A percentile compares a stretch with the other conserved stretches of the same genome.
Evolutionary conservation across 2,888 invertebrate species (phyloP).

Genomic region (Drosophila robusta): DNA sequence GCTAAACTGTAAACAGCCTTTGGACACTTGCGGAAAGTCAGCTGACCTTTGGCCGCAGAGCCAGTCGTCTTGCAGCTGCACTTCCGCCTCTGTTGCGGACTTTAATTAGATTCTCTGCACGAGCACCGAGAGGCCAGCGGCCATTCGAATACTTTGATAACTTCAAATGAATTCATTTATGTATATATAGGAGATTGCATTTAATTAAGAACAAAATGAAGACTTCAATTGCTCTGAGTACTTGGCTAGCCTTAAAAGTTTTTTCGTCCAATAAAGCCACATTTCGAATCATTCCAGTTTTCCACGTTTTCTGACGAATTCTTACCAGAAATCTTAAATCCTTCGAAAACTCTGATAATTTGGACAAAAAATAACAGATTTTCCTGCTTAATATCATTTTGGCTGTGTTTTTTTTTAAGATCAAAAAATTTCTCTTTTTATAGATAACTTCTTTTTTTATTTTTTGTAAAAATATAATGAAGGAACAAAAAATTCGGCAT

Average conservation of each 20-base stretch:
- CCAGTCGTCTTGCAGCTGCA: conserved; percentile 46
- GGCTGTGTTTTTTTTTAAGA: no score
- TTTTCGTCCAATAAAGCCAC: neutral
- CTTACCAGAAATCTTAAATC: no score
- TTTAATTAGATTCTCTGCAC: conserved; percentile 69
- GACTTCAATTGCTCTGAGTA: no score
- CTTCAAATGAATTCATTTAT: conserved; percentile 60
- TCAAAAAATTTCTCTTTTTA: no score
- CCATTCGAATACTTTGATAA: conserved; percentile 14
- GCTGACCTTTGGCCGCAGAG: conserved; percentile 49
- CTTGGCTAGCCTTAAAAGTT: neutral
- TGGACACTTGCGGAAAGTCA: conserved; percentile 31
- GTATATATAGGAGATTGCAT: conserved; percentile 10
- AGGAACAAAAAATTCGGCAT: no score
- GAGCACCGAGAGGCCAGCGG: conserved; percentile 13
- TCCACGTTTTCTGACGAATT: no score
- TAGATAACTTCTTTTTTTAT: no score
- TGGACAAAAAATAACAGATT: no score
- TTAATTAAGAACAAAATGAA: conserved; percentile 8
- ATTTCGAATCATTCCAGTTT: no score
- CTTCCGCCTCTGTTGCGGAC: conserved; percentile 49
- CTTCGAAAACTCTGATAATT: no score
- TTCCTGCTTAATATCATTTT: no score
- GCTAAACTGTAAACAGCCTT: conserved; percentile 41
- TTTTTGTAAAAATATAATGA: no score